A percentile compares a stretch with the other conserved stretches of the same genome.
phyloP scores from a whole-genome alignment of 1,140 invertebrate species.

The Drosophila equinoxialis region DNA sequence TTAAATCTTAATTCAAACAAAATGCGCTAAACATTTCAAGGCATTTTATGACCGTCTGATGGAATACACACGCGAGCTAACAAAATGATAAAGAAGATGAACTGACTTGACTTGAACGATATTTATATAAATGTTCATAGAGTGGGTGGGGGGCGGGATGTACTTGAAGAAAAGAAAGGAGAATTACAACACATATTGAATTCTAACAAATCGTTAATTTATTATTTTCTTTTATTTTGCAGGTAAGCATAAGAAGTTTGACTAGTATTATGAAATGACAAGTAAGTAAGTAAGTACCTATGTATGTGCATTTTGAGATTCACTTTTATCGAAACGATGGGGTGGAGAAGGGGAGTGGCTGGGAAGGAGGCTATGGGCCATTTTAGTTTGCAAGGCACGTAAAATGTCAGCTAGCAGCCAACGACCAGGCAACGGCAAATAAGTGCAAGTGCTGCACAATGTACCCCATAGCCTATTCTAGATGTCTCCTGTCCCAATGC shows the following conservation, averaged over 20 bases:
- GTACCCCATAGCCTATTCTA: slow-evolving; percentile 47
- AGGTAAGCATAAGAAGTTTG: slow-evolving; percentile 55
- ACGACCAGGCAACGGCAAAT: slow-evolving; percentile 40
- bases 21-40: slow-evolving; percentile 72
- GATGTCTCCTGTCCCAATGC: slow-evolving; percentile 38
- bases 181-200: background rate
- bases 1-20: slow-evolving; percentile 80
- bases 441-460: slow-evolving; percentile 57
- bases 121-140: too few species aligned
- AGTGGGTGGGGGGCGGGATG: too few species aligned
- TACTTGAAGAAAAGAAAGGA: too few species aligned
- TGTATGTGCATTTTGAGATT: slow-evolving; percentile 16
- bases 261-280: background rate
- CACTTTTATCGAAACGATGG: slow-evolving; percentile 10
- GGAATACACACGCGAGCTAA: slow-evolving; percentile 32
- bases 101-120: background rate
- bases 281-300: background rate
- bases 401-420: slow-evolving; percentile 15
- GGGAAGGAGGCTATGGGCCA: background rate
- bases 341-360: too few species aligned
- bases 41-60: slow-evolving; percentile 63
- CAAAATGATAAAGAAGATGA: slow-evolving; percentile 26
- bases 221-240: slow-evolving; percentile 43
- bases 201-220: slow-evolving; percentile 1
- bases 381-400: slow-evolving; percentile 56